Percentiles rank a stretch among this genome's conserved stretches.
These are phyloP conservation scores for Anolis apletophallus DNA, from an alignment of 2,797 vertebrate species.

Conservation along the genomic window DNA sequence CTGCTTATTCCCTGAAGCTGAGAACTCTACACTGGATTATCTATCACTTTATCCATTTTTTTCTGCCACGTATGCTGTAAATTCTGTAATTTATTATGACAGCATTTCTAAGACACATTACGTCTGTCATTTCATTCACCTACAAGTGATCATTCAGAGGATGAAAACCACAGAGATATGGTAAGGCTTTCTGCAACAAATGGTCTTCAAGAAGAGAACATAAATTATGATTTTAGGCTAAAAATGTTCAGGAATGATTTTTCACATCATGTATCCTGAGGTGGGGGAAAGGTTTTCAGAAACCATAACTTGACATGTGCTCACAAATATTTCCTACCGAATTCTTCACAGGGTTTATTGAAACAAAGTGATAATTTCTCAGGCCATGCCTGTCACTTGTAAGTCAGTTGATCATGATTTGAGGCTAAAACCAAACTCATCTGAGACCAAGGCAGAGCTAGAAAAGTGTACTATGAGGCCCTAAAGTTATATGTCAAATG, in stretches of 20 bases:
- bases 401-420: background rate
- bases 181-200: conserved; percentile 64
- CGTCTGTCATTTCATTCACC: conserved; percentile 65
- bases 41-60: conserved; percentile 45
- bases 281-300: conserved; percentile 63
- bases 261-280: conserved; percentile 65
- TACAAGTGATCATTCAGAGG: conserved; percentile 71
- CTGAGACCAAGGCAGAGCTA: background rate
- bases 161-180: conserved; percentile 64
- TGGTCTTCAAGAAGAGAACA: conserved; percentile 58
- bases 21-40: conserved; percentile 38
- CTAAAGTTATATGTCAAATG: background rate
- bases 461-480: background rate
- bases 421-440: background rate
- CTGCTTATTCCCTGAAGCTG: background rate
- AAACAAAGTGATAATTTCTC: conserved; percentile 28
- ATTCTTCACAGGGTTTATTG: conserved; percentile 20
- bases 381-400: conserved; percentile 20
- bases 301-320: conserved; percentile 50
- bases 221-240: conserved; percentile 69
- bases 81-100: conserved; percentile 68
- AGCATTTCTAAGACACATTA: conserved; percentile 63
- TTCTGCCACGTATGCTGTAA: conserved; percentile 40
- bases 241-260: conserved; percentile 59
- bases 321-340: conserved; percentile 55